Conservation (phyloP, 2,113 vertebrate genomes). For the Oceanites oceanicus region DNA sequence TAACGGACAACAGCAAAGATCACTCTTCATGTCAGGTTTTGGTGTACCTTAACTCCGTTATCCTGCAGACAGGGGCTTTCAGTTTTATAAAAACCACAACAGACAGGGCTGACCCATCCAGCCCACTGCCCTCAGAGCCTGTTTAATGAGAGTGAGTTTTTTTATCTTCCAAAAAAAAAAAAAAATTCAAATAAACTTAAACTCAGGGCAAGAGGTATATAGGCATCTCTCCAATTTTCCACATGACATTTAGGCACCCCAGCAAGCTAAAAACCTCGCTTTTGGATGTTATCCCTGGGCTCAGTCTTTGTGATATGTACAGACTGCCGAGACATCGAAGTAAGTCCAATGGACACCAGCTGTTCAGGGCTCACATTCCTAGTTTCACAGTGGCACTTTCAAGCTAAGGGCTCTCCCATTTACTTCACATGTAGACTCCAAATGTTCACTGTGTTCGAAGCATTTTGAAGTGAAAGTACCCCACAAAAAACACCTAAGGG, state of each 20-base stretch:
- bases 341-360: not conserved
- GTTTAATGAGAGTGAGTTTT: not conserved
- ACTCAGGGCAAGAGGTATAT: not conserved
- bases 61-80: not conserved
- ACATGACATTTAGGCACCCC: not conserved
- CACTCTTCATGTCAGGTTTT: not conserved
- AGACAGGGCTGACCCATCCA: not conserved
- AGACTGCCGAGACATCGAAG: not conserved
- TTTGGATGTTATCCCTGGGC: not conserved
- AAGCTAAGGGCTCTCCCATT: not conserved
- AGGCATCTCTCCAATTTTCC: not conserved
- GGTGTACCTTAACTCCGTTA: not conserved
- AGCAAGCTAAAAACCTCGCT: not conserved
- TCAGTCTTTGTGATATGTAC: not conserved
- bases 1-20: not conserved
- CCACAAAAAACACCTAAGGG: not conserved
- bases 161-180: not conserved
- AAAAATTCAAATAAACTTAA: not conserved
- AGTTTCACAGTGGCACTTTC: not conserved
- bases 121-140: not conserved
- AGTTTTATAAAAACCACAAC: not conserved
- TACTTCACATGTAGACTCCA: not conserved
- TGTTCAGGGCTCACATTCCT: not conserved
- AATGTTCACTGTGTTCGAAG: not conserved
- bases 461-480: not conserved